Evolutionary conservation across 2,797 vertebrate genomes (phyloP).

Genomic region (Natrix natrix): DNA sequence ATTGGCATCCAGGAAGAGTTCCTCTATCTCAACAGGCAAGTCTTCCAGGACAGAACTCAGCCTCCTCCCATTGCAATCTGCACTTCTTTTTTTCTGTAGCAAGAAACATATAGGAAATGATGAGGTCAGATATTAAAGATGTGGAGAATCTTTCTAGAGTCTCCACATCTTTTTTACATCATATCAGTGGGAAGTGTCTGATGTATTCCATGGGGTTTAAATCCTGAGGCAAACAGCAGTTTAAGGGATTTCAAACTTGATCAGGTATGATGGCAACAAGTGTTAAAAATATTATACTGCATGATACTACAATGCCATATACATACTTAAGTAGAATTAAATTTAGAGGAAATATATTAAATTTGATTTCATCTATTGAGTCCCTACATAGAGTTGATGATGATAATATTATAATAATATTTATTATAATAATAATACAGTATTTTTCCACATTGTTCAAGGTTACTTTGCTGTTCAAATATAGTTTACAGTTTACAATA

Average conservation of each 20-base stretch:
- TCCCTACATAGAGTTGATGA: not conserved
- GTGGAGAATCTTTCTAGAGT: no score
- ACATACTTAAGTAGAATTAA: not conserved
- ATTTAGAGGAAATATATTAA: not conserved
- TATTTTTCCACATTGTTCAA: not conserved
- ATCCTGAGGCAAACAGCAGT: not conserved
- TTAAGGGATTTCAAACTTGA: not conserved
- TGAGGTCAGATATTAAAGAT: not conserved
- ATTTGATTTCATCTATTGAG: not conserved
- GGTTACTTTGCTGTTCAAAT: not conserved
- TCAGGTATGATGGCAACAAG: not conserved
- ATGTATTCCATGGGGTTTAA: not conserved
- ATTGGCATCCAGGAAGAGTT: conserved; percentile 86
- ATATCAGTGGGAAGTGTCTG: not conserved
- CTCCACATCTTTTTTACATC: no score
- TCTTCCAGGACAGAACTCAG: conserved; percentile 73
- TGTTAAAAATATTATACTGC: not conserved
- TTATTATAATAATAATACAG: not conserved
- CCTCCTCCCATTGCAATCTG: conserved; percentile 73
- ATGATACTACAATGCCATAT: not conserved
- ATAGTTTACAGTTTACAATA: not conserved
- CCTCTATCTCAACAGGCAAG: conserved; percentile 68
- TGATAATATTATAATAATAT: not conserved
- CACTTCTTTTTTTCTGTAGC: conserved; percentile 74
- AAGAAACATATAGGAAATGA: conserved; percentile 20